Evolutionary conservation across 2,113 vertebrate species (phyloP).

Genomic region (Morone saxatilis): DNA sequence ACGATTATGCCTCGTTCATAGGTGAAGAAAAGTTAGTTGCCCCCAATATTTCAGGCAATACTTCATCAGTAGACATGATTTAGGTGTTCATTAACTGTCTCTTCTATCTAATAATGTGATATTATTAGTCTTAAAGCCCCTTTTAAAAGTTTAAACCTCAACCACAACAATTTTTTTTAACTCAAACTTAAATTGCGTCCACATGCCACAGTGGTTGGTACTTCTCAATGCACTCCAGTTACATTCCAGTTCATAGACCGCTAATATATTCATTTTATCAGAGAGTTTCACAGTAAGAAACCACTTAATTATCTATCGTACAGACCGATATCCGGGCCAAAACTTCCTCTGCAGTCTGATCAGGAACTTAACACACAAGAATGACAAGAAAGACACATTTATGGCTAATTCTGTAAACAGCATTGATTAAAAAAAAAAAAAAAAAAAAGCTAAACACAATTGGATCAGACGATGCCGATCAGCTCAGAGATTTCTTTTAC

Average conservation of each 20-base stretch:
- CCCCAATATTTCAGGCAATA: background rate
- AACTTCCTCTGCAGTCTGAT: no score
- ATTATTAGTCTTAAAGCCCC: background rate
- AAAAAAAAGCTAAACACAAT: no score
- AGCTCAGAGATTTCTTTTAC: no score
- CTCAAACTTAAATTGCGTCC: no score
- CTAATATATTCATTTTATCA: background rate
- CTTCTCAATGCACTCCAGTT: background rate
- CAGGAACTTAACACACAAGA: no score
- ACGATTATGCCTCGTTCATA: background rate
- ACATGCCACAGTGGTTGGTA: background rate
- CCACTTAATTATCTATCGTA: background rate
- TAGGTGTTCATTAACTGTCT: background rate
- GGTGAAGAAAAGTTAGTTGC: background rate
- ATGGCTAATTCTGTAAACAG: no score
- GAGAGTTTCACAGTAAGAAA: background rate
- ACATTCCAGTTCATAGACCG: background rate
- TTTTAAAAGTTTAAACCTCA: background rate
- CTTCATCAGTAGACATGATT: background rate
- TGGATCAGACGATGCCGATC: no score
- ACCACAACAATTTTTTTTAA: background rate
- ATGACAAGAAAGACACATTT: no score
- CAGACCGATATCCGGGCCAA: no score
- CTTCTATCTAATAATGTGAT: background rate
- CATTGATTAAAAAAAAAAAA: no score